Evolutionary conservation across 2,113 vertebrate genomes (phyloP).

Genomic region (Ariopsis seemanni): DNA sequence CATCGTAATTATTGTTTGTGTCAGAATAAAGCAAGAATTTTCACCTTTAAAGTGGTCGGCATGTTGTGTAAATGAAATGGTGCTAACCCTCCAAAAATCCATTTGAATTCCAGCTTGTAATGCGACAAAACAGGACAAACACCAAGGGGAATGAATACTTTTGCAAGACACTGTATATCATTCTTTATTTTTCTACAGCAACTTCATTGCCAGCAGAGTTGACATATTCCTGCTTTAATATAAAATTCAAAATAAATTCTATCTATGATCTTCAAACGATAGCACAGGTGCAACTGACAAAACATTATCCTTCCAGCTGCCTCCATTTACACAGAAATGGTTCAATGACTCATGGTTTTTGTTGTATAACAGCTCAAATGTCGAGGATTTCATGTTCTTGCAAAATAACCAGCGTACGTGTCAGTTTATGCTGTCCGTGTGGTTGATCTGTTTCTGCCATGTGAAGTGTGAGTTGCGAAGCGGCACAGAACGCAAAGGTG

Average conservation of each 20-base stretch:
- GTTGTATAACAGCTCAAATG: background rate
- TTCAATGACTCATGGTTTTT: background rate
- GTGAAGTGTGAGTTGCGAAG: conserved; percentile 33
- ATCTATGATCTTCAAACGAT: background rate
- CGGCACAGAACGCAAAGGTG: conserved; percentile 16
- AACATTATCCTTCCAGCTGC: background rate
- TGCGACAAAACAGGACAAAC: no score
- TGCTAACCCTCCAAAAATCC: no score
- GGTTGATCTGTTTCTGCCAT: conserved; percentile 38
- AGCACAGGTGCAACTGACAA: background rate
- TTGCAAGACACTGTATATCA: background rate
- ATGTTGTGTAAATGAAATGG: no score
- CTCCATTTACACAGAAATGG: background rate
- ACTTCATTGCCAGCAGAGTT: background rate
- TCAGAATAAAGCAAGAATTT: no score
- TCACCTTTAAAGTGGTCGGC: no score
- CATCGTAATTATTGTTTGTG: no score
- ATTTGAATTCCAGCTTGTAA: no score
- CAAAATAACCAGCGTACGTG: background rate
- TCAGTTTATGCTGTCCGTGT: background rate
- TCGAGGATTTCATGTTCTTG: background rate
- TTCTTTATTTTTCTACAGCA: background rate
- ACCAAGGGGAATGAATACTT: no score
- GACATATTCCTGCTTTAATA: background rate
- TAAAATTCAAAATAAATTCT: background rate